A percentile compares a stretch with the other conserved stretches of the same genome.
Evolutionary conservation across 1,140 invertebrate genomes (phyloP).

Genomic region (Ylistrum balloti): DNA sequence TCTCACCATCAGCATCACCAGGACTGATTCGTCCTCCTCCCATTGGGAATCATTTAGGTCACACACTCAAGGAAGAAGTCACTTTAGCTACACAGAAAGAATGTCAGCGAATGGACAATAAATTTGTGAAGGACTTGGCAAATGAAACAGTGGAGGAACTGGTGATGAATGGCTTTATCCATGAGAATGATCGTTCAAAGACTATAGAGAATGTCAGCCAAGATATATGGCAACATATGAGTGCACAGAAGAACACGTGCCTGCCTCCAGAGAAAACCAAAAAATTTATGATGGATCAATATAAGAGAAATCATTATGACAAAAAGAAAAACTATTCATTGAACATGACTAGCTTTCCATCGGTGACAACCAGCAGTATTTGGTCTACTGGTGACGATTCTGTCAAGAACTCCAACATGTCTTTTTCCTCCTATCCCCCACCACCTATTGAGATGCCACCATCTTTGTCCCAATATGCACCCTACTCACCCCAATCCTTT

Average conservation of each 20-base stretch:
- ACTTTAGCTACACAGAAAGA: slow-evolving; percentile 51
- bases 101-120: slow-evolving; percentile 56
- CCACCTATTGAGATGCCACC: slow-evolving; percentile 47
- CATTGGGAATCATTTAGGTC: neutral
- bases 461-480: slow-evolving; percentile 30
- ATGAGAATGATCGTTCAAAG: slow-evolving; percentile 48
- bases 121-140: slow-evolving; percentile 64
- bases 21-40: neutral
- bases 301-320: slow-evolving; percentile 70
- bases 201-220: slow-evolving; percentile 58
- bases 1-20: neutral
- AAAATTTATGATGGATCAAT: slow-evolving; percentile 62
- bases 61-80: slow-evolving; percentile 48
- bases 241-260: slow-evolving; percentile 23
- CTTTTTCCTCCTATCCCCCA: slow-evolving; percentile 40
- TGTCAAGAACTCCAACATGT: slow-evolving; percentile 16
- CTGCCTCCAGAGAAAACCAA: neutral
- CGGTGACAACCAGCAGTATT: slow-evolving; percentile 44
- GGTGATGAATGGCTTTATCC: slow-evolving; percentile 57
- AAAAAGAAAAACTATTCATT: slow-evolving; percentile 55
- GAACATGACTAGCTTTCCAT: neutral
- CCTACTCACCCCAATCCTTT: neutral
- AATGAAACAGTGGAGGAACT: slow-evolving; percentile 66
- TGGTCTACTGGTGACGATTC: slow-evolving; percentile 46
- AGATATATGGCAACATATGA: slow-evolving; percentile 63